These are phyloP conservation scores for Troides oblongomaculatus DNA, from an alignment of 2,888 invertebrate species.

Conservation along the genomic window DNA sequence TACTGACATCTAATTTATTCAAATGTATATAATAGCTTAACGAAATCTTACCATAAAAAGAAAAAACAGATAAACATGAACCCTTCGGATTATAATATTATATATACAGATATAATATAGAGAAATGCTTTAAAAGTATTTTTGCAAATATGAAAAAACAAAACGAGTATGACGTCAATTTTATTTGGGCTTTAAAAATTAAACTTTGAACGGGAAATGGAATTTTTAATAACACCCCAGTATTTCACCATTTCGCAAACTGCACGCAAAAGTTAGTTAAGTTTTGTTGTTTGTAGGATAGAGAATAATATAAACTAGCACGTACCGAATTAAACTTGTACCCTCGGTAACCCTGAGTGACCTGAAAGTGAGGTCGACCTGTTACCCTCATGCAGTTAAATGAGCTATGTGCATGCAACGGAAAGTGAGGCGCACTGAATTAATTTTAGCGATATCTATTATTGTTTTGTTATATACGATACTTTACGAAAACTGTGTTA, in stretches of 20 bases:
- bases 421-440: constrained; percentile 48
- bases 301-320: constrained; percentile 21
- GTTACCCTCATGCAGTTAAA: constrained; percentile 59
- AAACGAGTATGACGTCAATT: too few species aligned
- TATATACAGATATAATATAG: too few species aligned
- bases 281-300: constrained; percentile 23
- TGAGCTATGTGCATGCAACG: constrained; percentile 60
- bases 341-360: constrained; percentile 44
- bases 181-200: not conserved
- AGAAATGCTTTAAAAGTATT: too few species aligned
- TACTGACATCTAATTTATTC: too few species aligned
- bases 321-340: constrained; percentile 26
- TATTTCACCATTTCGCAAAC: constrained; percentile 14
- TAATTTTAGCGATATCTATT: constrained; percentile 53
- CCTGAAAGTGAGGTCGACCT: constrained; percentile 60
- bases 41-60: too few species aligned
- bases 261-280: constrained; percentile 10
- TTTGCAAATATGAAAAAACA: too few species aligned
- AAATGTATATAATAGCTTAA: too few species aligned
- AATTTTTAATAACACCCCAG: constrained; percentile 19
- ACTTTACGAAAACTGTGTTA: not conserved
- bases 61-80: too few species aligned
- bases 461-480: constrained; percentile 27
- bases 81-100: too few species aligned
- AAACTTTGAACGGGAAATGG: constrained; percentile 9